Conservation (phyloP, 1,140 invertebrate genomes). For the Zaprionus lachaisei region DNA sequence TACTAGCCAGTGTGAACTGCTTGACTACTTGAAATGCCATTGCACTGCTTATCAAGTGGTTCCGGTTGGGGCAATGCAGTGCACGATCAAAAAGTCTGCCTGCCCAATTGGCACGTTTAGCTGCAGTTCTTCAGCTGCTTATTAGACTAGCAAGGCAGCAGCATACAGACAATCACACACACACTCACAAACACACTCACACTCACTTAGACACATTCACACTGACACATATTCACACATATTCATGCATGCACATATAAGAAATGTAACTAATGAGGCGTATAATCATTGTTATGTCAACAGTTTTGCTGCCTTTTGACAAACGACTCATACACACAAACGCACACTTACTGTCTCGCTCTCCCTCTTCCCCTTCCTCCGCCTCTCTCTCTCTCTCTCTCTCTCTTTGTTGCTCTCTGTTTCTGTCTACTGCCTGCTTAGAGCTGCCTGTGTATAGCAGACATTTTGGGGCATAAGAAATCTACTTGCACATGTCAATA, state of each 20-base stretch:
- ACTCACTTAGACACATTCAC: constrained; percentile 8
- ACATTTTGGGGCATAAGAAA: constrained; percentile 53
- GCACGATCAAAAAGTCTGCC: constrained; percentile 28
- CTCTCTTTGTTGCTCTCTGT: background rate
- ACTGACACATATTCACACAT: constrained; percentile 20
- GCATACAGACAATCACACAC: constrained; percentile 11
- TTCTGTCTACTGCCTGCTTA: constrained; percentile 5
- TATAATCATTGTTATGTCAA: constrained; percentile 84
- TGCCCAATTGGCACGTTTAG: constrained; percentile 24
- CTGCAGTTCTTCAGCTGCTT: constrained; percentile 37
- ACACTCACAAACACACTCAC: constrained; percentile 10
- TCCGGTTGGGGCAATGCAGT: constrained; percentile 26
- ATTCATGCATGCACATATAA: constrained; percentile 22
- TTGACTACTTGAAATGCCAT: constrained; percentile 1
- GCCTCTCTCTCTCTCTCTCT: background rate
- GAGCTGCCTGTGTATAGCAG: constrained; percentile 35
- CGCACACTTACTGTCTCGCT: background rate
- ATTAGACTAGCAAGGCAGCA: constrained; percentile 39
- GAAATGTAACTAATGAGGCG: constrained; percentile 81
- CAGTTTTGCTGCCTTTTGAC: constrained; percentile 80
- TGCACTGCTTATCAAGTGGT: constrained; percentile 23
- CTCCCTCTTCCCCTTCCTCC: background rate
- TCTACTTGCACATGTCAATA: constrained; percentile 79
- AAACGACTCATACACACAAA: constrained; percentile 59
- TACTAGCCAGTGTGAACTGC: constrained; percentile 11